Evolutionary conservation across 2,888 invertebrate genomes (phyloP).

Genomic region (Camptogramma bilineatum): DNA sequence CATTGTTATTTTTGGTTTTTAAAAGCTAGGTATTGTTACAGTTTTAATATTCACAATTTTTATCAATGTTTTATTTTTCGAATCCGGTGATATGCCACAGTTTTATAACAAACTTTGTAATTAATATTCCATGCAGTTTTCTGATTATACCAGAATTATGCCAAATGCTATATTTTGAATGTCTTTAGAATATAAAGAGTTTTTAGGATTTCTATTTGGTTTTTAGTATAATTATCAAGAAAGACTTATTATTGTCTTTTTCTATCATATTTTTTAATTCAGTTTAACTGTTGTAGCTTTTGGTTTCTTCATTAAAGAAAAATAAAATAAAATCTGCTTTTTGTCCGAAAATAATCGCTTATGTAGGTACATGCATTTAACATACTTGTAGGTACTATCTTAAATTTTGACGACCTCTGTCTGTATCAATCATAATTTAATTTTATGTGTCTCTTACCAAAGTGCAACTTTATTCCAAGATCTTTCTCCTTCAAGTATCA

Average conservation of each 20-base stretch:
- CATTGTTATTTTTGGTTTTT: not conserved
- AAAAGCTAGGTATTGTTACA: not conserved
- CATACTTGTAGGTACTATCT: too few species aligned
- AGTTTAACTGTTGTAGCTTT: too few species aligned
- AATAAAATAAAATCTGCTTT: too few species aligned
- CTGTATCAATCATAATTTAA: not conserved
- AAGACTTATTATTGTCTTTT: too few species aligned
- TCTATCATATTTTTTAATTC: too few species aligned
- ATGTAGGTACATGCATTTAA: too few species aligned
- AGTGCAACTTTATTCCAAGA: conserved; percentile 3
- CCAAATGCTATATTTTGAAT: too few species aligned
- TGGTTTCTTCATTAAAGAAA: too few species aligned
- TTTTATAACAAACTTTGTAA: not conserved
- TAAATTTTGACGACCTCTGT: not conserved
- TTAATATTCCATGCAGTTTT: not conserved
- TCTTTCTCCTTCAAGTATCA: conserved; percentile 28
- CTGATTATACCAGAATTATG: not conserved
- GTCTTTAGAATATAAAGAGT: too few species aligned
- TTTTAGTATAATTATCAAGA: too few species aligned
- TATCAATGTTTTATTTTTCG: conserved; percentile 2
- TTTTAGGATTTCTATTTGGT: too few species aligned
- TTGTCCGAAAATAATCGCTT: too few species aligned
- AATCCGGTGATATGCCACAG: not conserved
- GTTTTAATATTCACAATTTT: not conserved
- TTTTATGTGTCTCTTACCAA: not conserved